phyloP scores from a whole-genome alignment of 2,888 invertebrate genomes.

The Chloroclysta siterata region DNA sequence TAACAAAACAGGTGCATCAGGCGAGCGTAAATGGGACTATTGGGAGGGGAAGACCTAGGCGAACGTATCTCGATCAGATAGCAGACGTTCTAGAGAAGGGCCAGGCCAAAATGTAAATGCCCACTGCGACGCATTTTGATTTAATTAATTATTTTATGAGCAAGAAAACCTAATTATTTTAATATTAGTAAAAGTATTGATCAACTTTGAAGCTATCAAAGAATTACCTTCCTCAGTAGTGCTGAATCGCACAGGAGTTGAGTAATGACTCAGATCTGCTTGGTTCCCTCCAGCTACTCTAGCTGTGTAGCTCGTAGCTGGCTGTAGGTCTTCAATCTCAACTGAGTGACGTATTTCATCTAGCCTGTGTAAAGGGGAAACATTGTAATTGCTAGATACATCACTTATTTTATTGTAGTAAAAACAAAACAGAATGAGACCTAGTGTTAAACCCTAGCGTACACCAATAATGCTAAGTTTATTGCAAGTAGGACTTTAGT shows the following conservation, averaged over 20 bases:
- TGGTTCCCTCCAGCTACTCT: constrained; percentile 78
- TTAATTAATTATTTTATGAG: too few relatives aligned
- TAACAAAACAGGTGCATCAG: too few relatives aligned
- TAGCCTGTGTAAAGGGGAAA: constrained; percentile 47
- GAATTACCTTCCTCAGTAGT: constrained; percentile 78
- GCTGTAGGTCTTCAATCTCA: constrained; percentile 73
- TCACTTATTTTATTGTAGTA: background rate
- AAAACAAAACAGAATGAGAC: background rate
- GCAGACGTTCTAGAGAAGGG: too few relatives aligned
- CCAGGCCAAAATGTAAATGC: too few relatives aligned
- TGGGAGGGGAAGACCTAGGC: too few relatives aligned
- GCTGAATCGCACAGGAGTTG: constrained; percentile 72
- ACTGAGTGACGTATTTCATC: constrained; percentile 72
- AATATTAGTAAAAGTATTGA: background rate
- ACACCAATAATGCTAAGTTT: background rate
- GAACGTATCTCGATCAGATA: too few relatives aligned
- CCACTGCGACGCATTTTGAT: background rate
- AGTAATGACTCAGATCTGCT: constrained; percentile 75
- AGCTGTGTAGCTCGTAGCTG: constrained; percentile 73
- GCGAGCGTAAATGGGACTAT: too few relatives aligned
- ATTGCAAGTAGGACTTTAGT: too few relatives aligned
- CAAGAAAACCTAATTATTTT: background rate
- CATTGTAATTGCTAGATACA: background rate
- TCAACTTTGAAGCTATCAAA: background rate
- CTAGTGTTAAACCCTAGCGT: constrained; percentile 14